These are phyloP conservation scores for Akabosia matsudoensis DNA, from an alignment of 1,140 invertebrate genomes.

Conservation along the genomic window DNA sequence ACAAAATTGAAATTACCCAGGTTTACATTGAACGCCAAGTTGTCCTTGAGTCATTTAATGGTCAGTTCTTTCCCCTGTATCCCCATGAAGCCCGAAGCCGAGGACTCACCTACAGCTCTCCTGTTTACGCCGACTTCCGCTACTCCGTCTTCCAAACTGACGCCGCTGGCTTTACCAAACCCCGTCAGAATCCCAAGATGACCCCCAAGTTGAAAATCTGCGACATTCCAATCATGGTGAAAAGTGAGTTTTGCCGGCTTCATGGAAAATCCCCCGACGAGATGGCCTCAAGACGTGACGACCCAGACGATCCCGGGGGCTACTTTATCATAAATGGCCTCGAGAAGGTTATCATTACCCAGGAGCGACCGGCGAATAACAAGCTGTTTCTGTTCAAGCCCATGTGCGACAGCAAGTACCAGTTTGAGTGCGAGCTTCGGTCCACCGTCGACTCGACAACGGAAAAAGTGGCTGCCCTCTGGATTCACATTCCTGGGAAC, in stretches of 20 bases:
- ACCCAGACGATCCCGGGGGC: constrained; percentile 94
- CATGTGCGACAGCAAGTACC: constrained; percentile 96
- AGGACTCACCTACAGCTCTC: constrained; percentile 90
- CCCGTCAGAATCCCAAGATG: no score
- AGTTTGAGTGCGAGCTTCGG: constrained; percentile 93
- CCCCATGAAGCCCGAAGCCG: constrained; percentile 90
- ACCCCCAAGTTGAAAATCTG: constrained; percentile 97
- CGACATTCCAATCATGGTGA: constrained; percentile 98
- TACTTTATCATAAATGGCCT: constrained; percentile 96
- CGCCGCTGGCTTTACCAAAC: constrained; percentile 85
- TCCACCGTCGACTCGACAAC: constrained; percentile 88
- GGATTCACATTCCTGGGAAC: constrained; percentile 98
- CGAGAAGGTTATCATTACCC: constrained; percentile 92
- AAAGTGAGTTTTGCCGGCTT: constrained; percentile 92
- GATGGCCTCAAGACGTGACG: constrained; percentile 96
- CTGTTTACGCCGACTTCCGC: constrained; percentile 94
- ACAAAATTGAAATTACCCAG: background rate
- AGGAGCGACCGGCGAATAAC: constrained; percentile 99
- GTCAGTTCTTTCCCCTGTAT: constrained; percentile 9
- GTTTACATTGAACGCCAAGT: background rate
- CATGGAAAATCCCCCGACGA: constrained; percentile 87
- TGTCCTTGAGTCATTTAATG: background rate
- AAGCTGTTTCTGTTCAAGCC: constrained; percentile 94
- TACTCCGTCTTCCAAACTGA: constrained; percentile 88
- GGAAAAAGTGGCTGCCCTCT: constrained; percentile 89